phyloP scores from a whole-genome alignment of 2,113 vertebrate genomes.

The Symphodus melops region DNA sequence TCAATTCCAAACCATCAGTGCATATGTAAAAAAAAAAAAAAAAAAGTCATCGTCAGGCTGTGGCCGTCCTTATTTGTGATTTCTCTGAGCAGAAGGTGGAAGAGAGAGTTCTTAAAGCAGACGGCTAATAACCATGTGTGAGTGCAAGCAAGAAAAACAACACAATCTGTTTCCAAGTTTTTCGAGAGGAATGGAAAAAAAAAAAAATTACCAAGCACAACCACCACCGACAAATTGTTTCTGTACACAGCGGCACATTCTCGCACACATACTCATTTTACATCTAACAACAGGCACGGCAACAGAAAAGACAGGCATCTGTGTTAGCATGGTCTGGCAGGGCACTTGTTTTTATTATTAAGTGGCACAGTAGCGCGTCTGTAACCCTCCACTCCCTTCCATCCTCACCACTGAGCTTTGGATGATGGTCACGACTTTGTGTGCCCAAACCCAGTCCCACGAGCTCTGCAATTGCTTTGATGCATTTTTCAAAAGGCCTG shows the following conservation, averaged over 20 bases:
- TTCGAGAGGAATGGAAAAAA: slow-evolving; percentile 41
- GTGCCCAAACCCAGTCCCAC: slow-evolving; percentile 69
- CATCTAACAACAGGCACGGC: slow-evolving; percentile 32
- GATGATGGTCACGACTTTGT: slow-evolving; percentile 75
- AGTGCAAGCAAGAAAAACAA: slow-evolving; percentile 72
- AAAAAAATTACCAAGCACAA: slow-evolving; percentile 54
- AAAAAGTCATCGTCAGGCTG: slow-evolving; percentile 57
- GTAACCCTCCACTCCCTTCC: slow-evolving; percentile 46
- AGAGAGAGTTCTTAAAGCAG: slow-evolving; percentile 61
- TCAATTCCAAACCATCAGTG: slow-evolving; percentile 54
- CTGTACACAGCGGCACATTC: slow-evolving; percentile 8
- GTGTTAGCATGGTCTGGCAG: slow-evolving; percentile 36
- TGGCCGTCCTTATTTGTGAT: slow-evolving; percentile 51
- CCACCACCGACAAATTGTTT: slow-evolving; percentile 52
- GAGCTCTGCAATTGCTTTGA: slow-evolving; percentile 76
- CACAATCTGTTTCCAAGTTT: slow-evolving; percentile 74
- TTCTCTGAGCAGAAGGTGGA: slow-evolving; percentile 68
- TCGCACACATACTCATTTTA: background rate
- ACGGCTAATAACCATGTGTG: slow-evolving; percentile 71
- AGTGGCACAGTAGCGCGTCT: slow-evolving; percentile 50
- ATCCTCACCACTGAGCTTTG: slow-evolving; percentile 61
- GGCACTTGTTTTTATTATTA: slow-evolving; percentile 50
- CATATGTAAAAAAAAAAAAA: slow-evolving; percentile 56
- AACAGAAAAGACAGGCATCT: slow-evolving; percentile 35
- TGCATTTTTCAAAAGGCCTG: slow-evolving; percentile 81